Conservation (phyloP, 2,797 vertebrate species). For the Myotis pilosus region DNA sequence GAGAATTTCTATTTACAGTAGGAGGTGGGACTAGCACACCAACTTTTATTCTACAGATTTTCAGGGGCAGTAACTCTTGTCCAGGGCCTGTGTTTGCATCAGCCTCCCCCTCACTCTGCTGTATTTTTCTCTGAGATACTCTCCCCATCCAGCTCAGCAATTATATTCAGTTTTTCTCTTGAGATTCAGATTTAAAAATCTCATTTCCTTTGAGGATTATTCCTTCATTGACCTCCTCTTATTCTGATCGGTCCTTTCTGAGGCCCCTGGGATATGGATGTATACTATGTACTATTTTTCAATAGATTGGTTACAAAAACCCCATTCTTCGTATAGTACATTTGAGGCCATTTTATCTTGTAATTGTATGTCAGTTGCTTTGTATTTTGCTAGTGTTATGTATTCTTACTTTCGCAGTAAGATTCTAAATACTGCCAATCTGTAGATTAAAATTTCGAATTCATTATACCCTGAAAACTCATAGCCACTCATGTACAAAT, state of each 20-base stretch:
- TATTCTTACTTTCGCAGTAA: conserved; percentile 14
- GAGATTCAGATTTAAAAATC: conserved; percentile 37
- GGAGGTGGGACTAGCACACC: not conserved
- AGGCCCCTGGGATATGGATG: not conserved
- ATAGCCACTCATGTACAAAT: not conserved
- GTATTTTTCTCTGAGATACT: not conserved
- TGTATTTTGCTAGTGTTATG: not conserved
- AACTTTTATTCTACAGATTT: not conserved
- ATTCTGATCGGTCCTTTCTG: not conserved
- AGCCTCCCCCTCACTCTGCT: not conserved
- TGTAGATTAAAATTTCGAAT: not conserved
- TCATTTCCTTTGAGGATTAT: conserved; percentile 46
- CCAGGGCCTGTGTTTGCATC: not conserved
- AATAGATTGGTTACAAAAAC: not conserved
- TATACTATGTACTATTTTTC: not conserved
- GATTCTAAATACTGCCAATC: conserved; percentile 9
- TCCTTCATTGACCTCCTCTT: not conserved
- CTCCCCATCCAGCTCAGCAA: not conserved
- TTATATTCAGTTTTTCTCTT: not conserved
- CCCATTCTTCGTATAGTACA: not conserved
- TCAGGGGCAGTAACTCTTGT: not conserved
- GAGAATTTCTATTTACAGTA: not conserved
- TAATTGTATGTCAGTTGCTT: not conserved
- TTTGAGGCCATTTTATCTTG: not conserved
- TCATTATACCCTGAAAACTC: not conserved